Conservation (phyloP, 2,797 vertebrate genomes). For the Protosalanx chinensis region DNA sequence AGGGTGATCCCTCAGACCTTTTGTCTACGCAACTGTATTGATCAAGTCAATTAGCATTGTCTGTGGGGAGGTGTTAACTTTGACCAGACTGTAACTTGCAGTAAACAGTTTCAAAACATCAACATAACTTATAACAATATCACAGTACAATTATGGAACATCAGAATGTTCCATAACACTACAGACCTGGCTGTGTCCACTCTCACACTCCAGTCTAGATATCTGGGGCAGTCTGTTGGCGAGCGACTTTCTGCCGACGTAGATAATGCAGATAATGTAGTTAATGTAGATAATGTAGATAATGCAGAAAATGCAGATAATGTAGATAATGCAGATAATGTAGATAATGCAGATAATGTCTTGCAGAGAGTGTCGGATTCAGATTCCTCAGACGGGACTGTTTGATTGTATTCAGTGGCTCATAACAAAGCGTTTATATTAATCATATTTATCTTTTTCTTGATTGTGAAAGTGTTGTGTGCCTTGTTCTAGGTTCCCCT, state of each 20-base stretch:
- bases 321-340: too few relatives aligned
- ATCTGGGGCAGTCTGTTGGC: background rate
- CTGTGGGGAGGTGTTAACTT: too few relatives aligned
- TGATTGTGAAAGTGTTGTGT: background rate
- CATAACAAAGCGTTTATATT: background rate
- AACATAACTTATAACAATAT: too few relatives aligned
- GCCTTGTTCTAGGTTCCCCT: conserved; percentile 25
- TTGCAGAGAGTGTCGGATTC: background rate
- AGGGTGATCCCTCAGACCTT: too few relatives aligned
- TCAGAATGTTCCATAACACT: too few relatives aligned
- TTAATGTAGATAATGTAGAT: background rate
- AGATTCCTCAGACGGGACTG: background rate
- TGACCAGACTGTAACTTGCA: too few relatives aligned
- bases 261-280: too few relatives aligned
- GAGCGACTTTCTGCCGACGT: background rate
- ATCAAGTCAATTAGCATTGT: too few relatives aligned
- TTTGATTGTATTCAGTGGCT: background rate
- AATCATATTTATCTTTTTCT: too few relatives aligned
- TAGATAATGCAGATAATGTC: background rate
- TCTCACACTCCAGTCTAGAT: background rate
- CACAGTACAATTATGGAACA: too few relatives aligned
- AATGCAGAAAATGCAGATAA: background rate
- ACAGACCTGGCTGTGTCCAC: background rate
- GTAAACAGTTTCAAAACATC: too few relatives aligned
- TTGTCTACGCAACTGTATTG: too few relatives aligned